A percentile compares a stretch with the other conserved stretches of the same genome.
phyloP scores from a whole-genome alignment of 2,888 invertebrate species.

The Heliconius ismenius region DNA sequence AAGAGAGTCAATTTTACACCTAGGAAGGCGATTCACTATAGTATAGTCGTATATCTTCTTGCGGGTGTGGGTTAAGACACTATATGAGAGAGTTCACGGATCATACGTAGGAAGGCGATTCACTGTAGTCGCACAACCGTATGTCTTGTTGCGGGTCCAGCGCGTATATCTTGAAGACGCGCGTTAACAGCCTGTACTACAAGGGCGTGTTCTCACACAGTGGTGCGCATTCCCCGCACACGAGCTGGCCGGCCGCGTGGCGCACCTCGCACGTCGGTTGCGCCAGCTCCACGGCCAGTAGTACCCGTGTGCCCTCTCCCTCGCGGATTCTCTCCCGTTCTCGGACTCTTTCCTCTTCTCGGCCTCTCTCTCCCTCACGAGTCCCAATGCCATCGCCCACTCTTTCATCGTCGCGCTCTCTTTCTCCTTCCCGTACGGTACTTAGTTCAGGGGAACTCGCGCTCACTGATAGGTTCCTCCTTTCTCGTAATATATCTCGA shows the following conservation, averaged over 20 bases:
- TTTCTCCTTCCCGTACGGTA: too few species aligned
- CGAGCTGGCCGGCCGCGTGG: conserved; percentile 54
- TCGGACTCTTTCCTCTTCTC: too few species aligned
- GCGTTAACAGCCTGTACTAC: conserved; percentile 78
- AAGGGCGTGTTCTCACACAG: conserved; percentile 62
- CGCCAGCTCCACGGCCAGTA: conserved; percentile 70
- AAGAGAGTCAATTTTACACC: neutral
- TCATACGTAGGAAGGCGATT: conserved; percentile 53
- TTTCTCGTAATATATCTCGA: conserved; percentile 47
- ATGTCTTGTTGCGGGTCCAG: conserved; percentile 55
- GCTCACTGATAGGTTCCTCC: conserved; percentile 58
- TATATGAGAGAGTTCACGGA: neutral
- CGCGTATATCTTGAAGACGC: conserved; percentile 77
- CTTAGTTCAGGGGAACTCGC: conserved; percentile 74
- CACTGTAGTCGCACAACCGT: conserved; percentile 44
- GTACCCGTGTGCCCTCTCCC: conserved; percentile 54
- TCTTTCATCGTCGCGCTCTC: too few species aligned
- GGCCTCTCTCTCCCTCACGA: too few species aligned
- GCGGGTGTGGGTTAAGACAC: conserved; percentile 5
- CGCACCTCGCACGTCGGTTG: neutral
- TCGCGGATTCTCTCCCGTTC: conserved; percentile 22
- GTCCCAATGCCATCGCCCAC: too few species aligned
- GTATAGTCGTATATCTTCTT: too few species aligned
- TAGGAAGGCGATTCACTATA: too few species aligned
- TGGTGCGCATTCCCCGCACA: conserved; percentile 59